These are phyloP conservation scores for Paragorgia papillata DNA, from an alignment of 92 coral and sea anemone genomes.

Conservation along the genomic window DNA sequence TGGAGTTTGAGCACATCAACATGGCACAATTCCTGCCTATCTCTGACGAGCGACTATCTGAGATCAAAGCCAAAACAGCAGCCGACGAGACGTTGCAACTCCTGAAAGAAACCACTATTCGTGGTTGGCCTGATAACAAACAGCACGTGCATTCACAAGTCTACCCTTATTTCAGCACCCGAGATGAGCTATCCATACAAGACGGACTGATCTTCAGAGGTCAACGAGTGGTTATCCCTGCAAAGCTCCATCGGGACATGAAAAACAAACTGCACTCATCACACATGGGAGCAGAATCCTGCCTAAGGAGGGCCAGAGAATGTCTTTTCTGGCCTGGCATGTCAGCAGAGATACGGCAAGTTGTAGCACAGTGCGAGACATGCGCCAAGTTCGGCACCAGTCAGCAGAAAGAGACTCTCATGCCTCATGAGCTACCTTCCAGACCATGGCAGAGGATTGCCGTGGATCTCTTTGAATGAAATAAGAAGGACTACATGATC, in stretches of 20 bases:
- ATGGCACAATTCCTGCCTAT: conserved; percentile 35
- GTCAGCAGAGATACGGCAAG: too few species aligned
- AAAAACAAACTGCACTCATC: conserved; percentile 41
- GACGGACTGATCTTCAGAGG: conserved; percentile 47
- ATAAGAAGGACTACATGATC: too few species aligned
- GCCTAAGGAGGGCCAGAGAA: conserved; percentile 50
- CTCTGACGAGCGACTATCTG: conserved; percentile 30
- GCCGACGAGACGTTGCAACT: conserved; percentile 39
- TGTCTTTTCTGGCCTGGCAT: conserved; percentile 35
- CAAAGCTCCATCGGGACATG: conserved; percentile 29
- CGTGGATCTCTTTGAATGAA: too few species aligned
- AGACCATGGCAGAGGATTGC: neutral
- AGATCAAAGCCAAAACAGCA: conserved; percentile 18
- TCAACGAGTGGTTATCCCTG: conserved; percentile 36
- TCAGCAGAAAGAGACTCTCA: neutral
- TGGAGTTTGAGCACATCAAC: conserved; percentile 41
- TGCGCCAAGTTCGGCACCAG: too few species aligned
- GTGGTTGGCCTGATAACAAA: conserved; percentile 53
- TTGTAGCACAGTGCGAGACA: too few species aligned
- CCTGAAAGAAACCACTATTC: conserved; percentile 1
- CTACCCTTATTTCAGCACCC: too few species aligned
- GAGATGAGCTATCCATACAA: conserved; percentile 37
- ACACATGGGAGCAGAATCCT: conserved; percentile 41
- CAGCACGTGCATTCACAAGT: conserved; percentile 31
- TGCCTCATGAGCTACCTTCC: neutral